Base-by-base conservation (phyloP, 2,113 vertebrate species). In the Cololabis saira region DNA sequence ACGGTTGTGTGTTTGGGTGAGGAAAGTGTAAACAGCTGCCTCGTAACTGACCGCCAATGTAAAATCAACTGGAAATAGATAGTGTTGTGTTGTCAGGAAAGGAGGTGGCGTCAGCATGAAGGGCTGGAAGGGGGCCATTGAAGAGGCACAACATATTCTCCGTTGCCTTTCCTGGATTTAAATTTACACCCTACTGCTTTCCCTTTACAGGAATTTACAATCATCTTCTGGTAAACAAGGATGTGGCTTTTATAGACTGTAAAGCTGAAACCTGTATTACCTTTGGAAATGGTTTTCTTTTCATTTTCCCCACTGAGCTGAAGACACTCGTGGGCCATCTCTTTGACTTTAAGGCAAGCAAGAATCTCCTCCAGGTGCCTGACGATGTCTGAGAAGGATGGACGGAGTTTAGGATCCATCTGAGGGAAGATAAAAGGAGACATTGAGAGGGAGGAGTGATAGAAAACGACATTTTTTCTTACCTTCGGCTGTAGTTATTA, bases 321-420 rank as follows among this genome's bases (percentile, higher is more conserved):
- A 49, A 90, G 91, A 15, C 88, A 92, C 51, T 96, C 94, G 11
- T 90, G 91, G 65, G 95, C 94, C 0, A 87, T 84, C 18, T 96
- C 95, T 13, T 95, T 94, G 0, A 91, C 93, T 84, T 92, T 94
- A 61, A 97, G 83, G 21, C 75, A 92, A 10, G 87, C 91, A 40
- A 95, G 86, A 21, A 95, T 93, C 60, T 93, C 94, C 86, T 98
- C 95, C 68, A 98, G 89, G 67, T 90, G 91, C 81, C 92, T 94
- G 53, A 93, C 95, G 49, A 93, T 95, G 57, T 99, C 96, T 52
- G 83, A 69, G 89, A 98, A 99, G 6, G 96, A 95, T 42, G 97
- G 97, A 52, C 97, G 95, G 61, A 98, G 78, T 75, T 95, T 98
- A 50, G 97, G 97, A 83, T 99, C 96, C 96, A 99, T 97, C 97